Base-by-base conservation (phyloP, 1,140 invertebrate species). In the Galleria mellonella region DNA sequence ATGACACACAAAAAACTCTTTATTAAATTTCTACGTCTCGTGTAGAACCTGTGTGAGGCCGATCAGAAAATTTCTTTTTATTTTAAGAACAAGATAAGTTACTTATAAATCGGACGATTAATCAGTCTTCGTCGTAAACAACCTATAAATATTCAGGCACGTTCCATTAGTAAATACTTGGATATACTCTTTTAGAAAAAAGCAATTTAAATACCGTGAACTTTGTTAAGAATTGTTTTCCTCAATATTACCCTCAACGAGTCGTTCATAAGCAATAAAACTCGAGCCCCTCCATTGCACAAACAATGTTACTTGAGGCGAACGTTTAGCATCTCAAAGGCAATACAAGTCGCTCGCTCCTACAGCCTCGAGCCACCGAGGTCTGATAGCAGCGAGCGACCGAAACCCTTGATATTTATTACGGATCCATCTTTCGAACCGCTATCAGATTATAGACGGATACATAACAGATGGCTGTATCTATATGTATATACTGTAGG, bases 261-360 rank as follows among this genome's bases (percentile, higher is more conserved):
- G 47, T 44, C 47, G 45, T 57, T 59, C 40, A 49, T 55, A 61
- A 53, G 58, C 62, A 69, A 64, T 64, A 62, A 64, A 61, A 48
- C 54, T 43, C 32, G 40, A 44, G 43, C 42, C 48, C 31, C 44
- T 40, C 37, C n/a, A 51, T 51, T 46, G 42, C 40, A 43, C 50
- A 52, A 63, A 55, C 54, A 54, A 51, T 55, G 57, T 56, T 51
- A 42, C 46, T 51, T 31, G 42, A 6, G 41, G 50, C 51, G 42
- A 47, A 33, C 44, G 45, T 50, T 68, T 57, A 59, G 51, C 52
- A 64, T 64, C 38, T 68, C 61, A 63, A 56, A 62, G 59, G 36
- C 38, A 11, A 9, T 37, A 13, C 17, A n/a, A 8, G 32, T 10
- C 2, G 30, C 30, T n/a, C 17, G 17, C 17, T 23, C 17, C 17